Conservation (phyloP, 2,797 vertebrate species). For the Falco biarmicus region DNA sequence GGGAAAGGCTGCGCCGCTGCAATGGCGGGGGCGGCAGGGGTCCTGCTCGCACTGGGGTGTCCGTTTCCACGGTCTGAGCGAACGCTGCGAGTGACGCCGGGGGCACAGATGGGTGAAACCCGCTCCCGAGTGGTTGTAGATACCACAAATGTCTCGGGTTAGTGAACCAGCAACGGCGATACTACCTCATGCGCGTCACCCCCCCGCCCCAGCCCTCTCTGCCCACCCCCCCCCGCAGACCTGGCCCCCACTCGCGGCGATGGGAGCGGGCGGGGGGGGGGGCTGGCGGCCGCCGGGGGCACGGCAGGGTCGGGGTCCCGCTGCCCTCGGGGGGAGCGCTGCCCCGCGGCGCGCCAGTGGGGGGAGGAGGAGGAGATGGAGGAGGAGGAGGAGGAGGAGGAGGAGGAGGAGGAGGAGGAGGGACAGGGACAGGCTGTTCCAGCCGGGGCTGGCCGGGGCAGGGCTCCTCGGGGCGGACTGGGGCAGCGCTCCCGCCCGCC, state of each 20-base stretch:
- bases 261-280: background rate
- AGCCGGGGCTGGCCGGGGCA: background rate
- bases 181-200: background rate
- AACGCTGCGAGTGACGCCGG: fast-evolving
- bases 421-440: background rate
- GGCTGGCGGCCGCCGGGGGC: background rate
- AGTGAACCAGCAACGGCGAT: background rate
- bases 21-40: background rate
- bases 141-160: background rate
- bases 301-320: background rate
- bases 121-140: background rate
- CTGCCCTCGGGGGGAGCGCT: background rate
- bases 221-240: background rate
- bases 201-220: background rate
- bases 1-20: background rate
- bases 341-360: slow-evolving; percentile 14
- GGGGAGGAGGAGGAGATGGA: background rate
- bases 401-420: background rate
- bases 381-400: background rate
- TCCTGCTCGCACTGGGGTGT: fast-evolving
- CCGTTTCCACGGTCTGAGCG: background rate
- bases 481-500: background rate
- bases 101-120: background rate
- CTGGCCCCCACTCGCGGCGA: background rate
- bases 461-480: background rate